Evolutionary conservation across 30 jellyfish, hydroid and myxozoan species (phyloP).

Genomic region (Nemopilema nomurai): DNA sequence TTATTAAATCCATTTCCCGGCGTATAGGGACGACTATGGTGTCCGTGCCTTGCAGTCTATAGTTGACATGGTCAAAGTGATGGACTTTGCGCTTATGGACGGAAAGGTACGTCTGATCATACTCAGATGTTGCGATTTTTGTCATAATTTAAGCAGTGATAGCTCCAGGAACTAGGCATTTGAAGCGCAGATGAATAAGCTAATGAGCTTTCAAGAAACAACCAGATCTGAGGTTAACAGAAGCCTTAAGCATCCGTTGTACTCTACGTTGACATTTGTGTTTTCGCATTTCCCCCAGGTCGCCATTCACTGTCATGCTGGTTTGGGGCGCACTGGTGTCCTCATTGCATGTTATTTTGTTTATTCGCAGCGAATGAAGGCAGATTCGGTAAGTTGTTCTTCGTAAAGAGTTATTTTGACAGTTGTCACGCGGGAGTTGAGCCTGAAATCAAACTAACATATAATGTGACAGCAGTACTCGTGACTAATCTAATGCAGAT

Average conservation of each 20-base stretch:
- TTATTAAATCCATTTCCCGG: background rate
- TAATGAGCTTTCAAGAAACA: no score
- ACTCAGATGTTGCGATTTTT: no score
- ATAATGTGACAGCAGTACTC: no score
- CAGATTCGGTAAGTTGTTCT: slow-evolving; percentile 63
- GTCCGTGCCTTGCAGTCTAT: slow-evolving; percentile 96
- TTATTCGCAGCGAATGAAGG: slow-evolving; percentile 74
- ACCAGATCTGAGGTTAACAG: no score
- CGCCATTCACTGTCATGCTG: slow-evolving; percentile 99
- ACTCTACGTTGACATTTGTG: slow-evolving; percentile 1
- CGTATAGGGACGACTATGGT: slow-evolving; percentile 93
- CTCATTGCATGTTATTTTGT: slow-evolving; percentile 95
- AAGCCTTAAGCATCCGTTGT: no score
- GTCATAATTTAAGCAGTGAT: no score
- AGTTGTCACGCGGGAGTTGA: no score
- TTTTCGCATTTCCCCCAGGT: slow-evolving; percentile 44
- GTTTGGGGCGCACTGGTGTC: slow-evolving; percentile 96
- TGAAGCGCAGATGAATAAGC: no score
- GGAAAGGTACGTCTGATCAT: slow-evolving; percentile 85
- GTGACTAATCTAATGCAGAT: no score
- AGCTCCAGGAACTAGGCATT: no score
- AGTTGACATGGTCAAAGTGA: slow-evolving; percentile 95
- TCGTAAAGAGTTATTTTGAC: background rate
- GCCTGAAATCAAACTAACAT: no score
- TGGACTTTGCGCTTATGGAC: slow-evolving; percentile 91